Evolutionary conservation across 2,888 invertebrate genomes (phyloP).

Genomic region (Apocheima hispidaria): DNA sequence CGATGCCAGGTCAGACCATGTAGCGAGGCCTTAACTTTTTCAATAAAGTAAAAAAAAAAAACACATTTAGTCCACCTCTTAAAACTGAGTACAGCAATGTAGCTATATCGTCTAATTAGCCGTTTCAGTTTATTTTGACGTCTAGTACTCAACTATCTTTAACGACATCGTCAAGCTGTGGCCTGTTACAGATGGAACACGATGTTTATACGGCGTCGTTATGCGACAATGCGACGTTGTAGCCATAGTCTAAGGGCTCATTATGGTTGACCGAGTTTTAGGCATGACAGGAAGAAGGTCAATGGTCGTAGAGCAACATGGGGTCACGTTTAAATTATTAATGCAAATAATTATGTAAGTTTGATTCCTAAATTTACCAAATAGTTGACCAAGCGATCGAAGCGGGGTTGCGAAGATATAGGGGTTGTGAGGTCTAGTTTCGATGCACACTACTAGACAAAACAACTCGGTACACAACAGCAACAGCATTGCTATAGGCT

Average conservation of each 20-base stretch:
- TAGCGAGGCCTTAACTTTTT: no score
- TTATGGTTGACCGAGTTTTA: constrained; percentile 15
- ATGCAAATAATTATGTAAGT: not conserved
- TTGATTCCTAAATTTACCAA: not conserved
- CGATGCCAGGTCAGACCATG: no score
- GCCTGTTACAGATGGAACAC: constrained; percentile 3
- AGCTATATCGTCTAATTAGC: not conserved
- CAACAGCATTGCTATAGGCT: no score
- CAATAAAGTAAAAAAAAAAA: no score
- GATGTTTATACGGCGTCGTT: constrained; percentile 9
- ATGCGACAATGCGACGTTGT: constrained; percentile 4
- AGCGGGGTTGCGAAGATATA: no score
- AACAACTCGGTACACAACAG: no score
- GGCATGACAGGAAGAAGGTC: constrained; percentile 1
- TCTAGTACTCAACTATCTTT: constrained; percentile 2
- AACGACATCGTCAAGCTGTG: constrained; percentile 17
- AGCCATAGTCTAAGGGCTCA: constrained; percentile 18
- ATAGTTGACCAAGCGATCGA: no score
- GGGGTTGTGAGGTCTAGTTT: no score
- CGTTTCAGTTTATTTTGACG: constrained; percentile 12
- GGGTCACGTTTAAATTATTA: not conserved
- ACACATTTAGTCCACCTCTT: no score
- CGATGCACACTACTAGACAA: no score
- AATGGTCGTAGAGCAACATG: constrained; percentile 4
- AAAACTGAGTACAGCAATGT: not conserved